These are phyloP conservation scores for Coenonympha glycerion DNA, from an alignment of 2,888 invertebrate genomes.

Conservation along the genomic window DNA sequence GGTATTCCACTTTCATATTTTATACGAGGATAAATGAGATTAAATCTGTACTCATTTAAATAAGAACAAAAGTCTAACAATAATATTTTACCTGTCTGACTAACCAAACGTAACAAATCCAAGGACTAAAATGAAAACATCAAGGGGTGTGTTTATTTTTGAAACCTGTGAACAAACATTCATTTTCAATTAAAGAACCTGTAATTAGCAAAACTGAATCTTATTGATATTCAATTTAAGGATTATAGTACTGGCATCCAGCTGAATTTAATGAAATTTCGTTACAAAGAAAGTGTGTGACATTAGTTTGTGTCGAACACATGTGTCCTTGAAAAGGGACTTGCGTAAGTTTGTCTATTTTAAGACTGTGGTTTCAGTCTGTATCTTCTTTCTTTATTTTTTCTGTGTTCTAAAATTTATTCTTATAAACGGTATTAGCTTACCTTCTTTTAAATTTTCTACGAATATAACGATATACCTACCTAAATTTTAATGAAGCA, in stretches of 20 bases:
- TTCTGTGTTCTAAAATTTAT: no score
- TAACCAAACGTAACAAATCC: conserved; percentile 7
- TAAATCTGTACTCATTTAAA: no score
- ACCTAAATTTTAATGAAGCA: no score
- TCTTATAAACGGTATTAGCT: no score
- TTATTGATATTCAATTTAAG: neutral
- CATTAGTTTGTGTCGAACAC: conserved; percentile 42
- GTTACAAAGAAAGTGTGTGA: conserved; percentile 17
- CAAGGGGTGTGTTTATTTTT: conserved; percentile 23
- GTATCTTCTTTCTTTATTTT: conserved; percentile 21
- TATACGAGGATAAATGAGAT: no score
- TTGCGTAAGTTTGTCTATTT: conserved; percentile 45
- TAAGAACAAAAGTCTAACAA: no score
- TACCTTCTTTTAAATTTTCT: no score
- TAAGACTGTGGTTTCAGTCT: conserved; percentile 25
- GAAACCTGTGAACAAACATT: conserved; percentile 8
- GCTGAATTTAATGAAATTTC: neutral
- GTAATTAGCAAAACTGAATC: neutral
- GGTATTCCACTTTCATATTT: no score
- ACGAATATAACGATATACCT: no score
- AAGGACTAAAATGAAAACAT: conserved; percentile 11
- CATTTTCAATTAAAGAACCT: neutral
- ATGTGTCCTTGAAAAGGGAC: conserved; percentile 51
- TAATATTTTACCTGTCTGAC: conserved; percentile 8
- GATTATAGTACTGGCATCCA: neutral